phyloP scores from a whole-genome alignment of 2,797 vertebrate species.

The Yasuhikotakia modesta region DNA sequence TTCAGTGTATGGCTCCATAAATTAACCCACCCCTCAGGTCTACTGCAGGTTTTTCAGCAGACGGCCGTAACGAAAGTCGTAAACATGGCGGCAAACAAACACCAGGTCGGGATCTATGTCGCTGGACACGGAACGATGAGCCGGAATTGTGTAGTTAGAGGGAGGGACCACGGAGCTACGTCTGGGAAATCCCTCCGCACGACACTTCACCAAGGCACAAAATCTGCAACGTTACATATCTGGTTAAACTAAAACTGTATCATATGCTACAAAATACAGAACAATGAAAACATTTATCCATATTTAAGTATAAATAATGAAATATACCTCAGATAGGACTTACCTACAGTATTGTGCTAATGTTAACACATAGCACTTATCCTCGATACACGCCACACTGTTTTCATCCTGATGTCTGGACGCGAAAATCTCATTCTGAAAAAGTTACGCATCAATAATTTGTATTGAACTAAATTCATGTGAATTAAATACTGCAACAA shows the following conservation, averaged over 20 bases:
- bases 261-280: not conserved
- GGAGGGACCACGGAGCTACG: slow-evolving; percentile 88
- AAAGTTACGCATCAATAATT: slow-evolving; percentile 28
- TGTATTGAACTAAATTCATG: slow-evolving; percentile 2
- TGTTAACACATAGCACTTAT: slow-evolving; percentile 98
- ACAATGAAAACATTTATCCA: too few species aligned
- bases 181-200: slow-evolving; percentile 86
- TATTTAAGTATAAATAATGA: not conserved
- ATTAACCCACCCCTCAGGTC: slow-evolving; percentile 46
- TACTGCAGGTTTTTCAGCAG: slow-evolving; percentile 99
- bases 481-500: slow-evolving; percentile 1
- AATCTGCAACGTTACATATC: slow-evolving; percentile 78
- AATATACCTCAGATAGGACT: slow-evolving; percentile 58
- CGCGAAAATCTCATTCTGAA: slow-evolving; percentile 97
- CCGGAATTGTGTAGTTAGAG: slow-evolving; percentile 86
- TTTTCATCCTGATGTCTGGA: slow-evolving; percentile 98
- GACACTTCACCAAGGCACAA: slow-evolving; percentile 98
- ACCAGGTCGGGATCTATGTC: slow-evolving; percentile 94
- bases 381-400: slow-evolving; percentile 98
- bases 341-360: slow-evolving; percentile 99
- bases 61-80: slow-evolving; percentile 96
- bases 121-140: slow-evolving; percentile 93
- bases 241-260: not conserved
- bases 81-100: slow-evolving; percentile 98
- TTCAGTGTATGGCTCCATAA: slow-evolving; percentile 60